Evolutionary conservation across 2,797 vertebrate species (phyloP).

Genomic region (Dromococcyx pavoninus): DNA sequence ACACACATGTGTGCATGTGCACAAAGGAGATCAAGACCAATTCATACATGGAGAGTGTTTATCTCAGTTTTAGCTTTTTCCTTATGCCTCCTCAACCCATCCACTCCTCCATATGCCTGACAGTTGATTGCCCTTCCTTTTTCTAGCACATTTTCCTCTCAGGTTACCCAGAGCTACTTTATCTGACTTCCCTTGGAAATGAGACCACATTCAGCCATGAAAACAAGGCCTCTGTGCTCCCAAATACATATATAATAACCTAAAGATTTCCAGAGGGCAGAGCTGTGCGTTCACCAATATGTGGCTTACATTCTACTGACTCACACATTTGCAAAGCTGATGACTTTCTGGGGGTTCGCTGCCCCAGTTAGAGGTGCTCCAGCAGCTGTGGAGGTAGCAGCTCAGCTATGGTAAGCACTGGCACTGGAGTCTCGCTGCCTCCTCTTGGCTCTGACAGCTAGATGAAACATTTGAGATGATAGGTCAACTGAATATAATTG

Average conservation of each 20-base stretch:
- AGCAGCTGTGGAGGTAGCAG: not conserved
- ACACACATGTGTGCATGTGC: fast-evolving
- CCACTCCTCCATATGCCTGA: not conserved
- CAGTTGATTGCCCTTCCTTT: not conserved
- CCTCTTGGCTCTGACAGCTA: not conserved
- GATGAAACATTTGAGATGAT: not conserved
- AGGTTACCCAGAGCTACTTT: not conserved
- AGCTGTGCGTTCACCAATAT: fast-evolving
- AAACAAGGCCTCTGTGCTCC: not conserved
- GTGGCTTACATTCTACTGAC: not conserved
- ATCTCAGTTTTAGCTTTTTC: not conserved
- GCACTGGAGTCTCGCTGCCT: not conserved
- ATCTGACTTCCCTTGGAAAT: not conserved
- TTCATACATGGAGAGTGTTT: not conserved
- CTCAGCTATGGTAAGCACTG: fast-evolving
- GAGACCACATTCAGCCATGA: fast-evolving
- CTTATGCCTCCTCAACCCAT: not conserved
- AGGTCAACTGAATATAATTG: not conserved
- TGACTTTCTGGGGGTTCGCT: not conserved
- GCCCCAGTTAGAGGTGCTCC: not conserved
- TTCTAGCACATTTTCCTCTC: not conserved
- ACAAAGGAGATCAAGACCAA: not conserved
- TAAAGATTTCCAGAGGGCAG: not conserved
- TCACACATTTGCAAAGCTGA: not conserved
- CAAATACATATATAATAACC: fast-evolving